Percentiles rank a stretch among this genome's conserved stretches.
phyloP scores from a whole-genome alignment of 2,888 invertebrate genomes.

The Trichopria drosophilae region DNA sequence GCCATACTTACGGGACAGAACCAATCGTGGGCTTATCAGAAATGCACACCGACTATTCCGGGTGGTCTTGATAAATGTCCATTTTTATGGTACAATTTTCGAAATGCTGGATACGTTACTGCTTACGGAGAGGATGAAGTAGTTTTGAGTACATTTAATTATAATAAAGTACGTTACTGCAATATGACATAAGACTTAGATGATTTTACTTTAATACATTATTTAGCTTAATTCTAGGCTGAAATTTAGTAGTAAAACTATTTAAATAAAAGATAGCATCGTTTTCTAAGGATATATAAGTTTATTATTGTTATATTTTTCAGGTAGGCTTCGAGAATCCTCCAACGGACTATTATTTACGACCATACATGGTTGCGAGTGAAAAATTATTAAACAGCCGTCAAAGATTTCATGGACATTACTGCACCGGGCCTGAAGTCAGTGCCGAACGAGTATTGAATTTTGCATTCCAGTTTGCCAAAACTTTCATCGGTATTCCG shows the following conservation, averaged over 20 bases:
- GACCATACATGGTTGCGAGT: conserved; percentile 72
- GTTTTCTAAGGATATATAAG: background rate
- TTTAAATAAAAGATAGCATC: too few species aligned
- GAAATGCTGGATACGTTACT: conserved; percentile 72
- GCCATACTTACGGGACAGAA: conserved; percentile 75
- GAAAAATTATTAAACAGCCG: conserved; percentile 61
- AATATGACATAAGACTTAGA: too few species aligned
- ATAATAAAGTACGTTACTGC: conserved; percentile 62
- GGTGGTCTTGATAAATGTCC: conserved; percentile 70
- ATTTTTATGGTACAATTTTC: conserved; percentile 78
- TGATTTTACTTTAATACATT: background rate
- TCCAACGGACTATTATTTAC: conserved; percentile 81
- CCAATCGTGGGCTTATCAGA: conserved; percentile 59
- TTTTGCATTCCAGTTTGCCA: conserved; percentile 70
- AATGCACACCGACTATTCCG: conserved; percentile 60
- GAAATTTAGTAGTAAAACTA: too few species aligned
- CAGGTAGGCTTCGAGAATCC: conserved; percentile 68
- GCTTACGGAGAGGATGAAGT: conserved; percentile 80
- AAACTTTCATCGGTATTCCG: conserved; percentile 62
- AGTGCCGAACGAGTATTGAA: conserved; percentile 72
- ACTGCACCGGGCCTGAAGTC: conserved; percentile 66
- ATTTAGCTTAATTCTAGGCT: too few species aligned
- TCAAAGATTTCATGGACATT: conserved; percentile 60
- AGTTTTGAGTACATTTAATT: conserved; percentile 75
- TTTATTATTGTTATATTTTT: conserved; percentile 2